Evolutionary conservation across 2,888 invertebrate genomes (phyloP), one percentile per base, ranked within the genome.

Genomic region (Microctonus brassicae): DNA sequence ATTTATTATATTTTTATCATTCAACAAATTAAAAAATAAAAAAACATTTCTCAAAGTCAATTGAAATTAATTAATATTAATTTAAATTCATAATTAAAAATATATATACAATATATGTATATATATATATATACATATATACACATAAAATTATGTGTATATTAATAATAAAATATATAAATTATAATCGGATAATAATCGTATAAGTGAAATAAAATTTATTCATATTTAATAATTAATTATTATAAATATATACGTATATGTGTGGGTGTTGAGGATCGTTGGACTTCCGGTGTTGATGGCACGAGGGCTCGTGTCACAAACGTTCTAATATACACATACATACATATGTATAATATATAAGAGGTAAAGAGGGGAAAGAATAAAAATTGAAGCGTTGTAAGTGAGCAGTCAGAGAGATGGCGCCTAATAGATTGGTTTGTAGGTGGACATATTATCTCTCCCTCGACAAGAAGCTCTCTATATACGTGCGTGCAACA

Each of bases 401-500:
- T 84, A 86, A 86, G 86, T 85, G 87, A 87, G 86, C 85, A 86
- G 86, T 86, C 85, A 83, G 84, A 83, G 86, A 86, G 86, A 85
- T 84, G 87, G 87, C 87, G 87, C 86, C 87, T 86, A 86, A 87
- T 87, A 86, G 87, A 87, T 86, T 86, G 84, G 86, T 86, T 87
- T 87, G 87, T 87, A 87, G 87, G 87, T 86, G 87, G 86, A 85
- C 85, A 83, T 82, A 86, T 87, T 86, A 86, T 87, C 82, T 81
- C 80, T 76, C 77, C 75, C 70, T 74, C 75, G 64, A 60, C 22
- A 52, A 57, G 13, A 60, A 52, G 20, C 34, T 26, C 20, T 42
- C 47, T 9, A 63, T 22, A 61, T 10, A n/a, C 13, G n/a, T 17
- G 36, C 29, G 29, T 71, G 42, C 26, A 52, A 13, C n/a, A 64